Evolutionary conservation across 1,140 invertebrate genomes (phyloP).

Genomic region (Drosophila nebulosa): DNA sequence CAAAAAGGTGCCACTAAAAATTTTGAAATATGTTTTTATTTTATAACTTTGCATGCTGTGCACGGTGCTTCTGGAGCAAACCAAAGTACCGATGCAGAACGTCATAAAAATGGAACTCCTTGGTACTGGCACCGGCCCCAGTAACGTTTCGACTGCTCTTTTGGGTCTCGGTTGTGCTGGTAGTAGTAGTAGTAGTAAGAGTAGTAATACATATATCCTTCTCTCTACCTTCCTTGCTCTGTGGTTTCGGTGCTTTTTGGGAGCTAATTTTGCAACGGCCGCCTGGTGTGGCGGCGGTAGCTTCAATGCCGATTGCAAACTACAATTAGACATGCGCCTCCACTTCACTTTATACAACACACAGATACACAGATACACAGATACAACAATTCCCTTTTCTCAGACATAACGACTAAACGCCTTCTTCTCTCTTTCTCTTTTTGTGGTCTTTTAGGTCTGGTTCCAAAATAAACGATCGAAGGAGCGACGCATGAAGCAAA

Average conservation of each 20-base stretch:
- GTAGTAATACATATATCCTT: too few species aligned
- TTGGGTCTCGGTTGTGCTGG: too few species aligned
- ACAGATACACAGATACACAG: background rate
- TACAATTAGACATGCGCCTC: constrained; percentile 54
- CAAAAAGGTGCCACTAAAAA: constrained; percentile 76
- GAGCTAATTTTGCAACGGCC: constrained; percentile 71
- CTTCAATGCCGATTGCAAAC: constrained; percentile 52
- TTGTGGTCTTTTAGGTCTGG: constrained; percentile 91
- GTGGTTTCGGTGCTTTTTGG: constrained; percentile 12
- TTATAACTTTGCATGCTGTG: constrained; percentile 76
- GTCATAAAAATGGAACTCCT: constrained; percentile 54
- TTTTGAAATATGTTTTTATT: constrained; percentile 80
- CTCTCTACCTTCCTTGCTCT: background rate
- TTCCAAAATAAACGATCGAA: constrained; percentile 99
- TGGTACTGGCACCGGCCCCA: constrained; percentile 7
- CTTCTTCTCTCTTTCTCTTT: background rate
- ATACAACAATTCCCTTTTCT: background rate
- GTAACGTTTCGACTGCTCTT: background rate
- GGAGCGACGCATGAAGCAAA: constrained; percentile 93
- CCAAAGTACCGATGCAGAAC: constrained; percentile 59
- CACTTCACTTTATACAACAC: background rate
- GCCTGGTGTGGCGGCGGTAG: constrained; percentile 67
- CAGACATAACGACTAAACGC: constrained; percentile 1
- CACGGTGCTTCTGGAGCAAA: constrained; percentile 74
- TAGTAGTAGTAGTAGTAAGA: too few species aligned